phyloP scores from a whole-genome alignment of 2,113 vertebrate species.

The Pelvicachromis taeniatus region DNA sequence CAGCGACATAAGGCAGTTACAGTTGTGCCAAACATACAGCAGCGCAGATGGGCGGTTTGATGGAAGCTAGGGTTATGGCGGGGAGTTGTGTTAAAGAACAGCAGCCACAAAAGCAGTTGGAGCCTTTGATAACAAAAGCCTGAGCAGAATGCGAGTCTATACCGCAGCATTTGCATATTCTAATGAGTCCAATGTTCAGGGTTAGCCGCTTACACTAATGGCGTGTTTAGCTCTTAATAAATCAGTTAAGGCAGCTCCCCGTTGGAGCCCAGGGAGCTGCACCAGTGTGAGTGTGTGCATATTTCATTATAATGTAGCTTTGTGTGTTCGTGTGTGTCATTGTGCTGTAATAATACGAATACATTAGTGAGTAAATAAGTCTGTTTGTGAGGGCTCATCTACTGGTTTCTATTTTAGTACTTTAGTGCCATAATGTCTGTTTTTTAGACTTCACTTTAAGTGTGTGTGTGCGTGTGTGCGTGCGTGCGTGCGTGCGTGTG shows the following conservation, averaged over 20 bases:
- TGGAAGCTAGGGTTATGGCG: constrained; percentile 44
- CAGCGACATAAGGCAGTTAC: constrained; percentile 21
- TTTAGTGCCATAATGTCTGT: background rate
- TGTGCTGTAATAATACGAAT: constrained; percentile 33
- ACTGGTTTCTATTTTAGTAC: background rate
- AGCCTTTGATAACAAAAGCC: constrained; percentile 43
- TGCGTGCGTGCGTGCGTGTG: background rate
- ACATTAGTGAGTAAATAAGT: background rate
- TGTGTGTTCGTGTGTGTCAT: constrained; percentile 15
- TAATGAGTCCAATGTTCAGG: constrained; percentile 71
- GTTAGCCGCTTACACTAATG: constrained; percentile 76
- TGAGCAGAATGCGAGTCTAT: constrained; percentile 18
- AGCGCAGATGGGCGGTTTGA: constrained; percentile 55
- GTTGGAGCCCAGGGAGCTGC: constrained; percentile 49
- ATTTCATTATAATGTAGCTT: constrained; percentile 11
- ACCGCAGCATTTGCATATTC: constrained; percentile 70
- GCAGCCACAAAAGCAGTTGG: constrained; percentile 43
- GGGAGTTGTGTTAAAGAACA: constrained; percentile 51
- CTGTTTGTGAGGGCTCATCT: background rate
- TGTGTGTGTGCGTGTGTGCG: background rate
- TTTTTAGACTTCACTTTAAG: background rate
- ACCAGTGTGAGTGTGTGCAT: background rate
- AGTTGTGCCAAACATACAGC: constrained; percentile 16
- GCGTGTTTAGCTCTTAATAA: constrained; percentile 74
- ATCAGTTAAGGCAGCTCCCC: constrained; percentile 71